These are phyloP conservation scores for Babyrousa celebensis DNA, from an alignment of 2,797 vertebrate genomes.

Conservation along the genomic window DNA sequence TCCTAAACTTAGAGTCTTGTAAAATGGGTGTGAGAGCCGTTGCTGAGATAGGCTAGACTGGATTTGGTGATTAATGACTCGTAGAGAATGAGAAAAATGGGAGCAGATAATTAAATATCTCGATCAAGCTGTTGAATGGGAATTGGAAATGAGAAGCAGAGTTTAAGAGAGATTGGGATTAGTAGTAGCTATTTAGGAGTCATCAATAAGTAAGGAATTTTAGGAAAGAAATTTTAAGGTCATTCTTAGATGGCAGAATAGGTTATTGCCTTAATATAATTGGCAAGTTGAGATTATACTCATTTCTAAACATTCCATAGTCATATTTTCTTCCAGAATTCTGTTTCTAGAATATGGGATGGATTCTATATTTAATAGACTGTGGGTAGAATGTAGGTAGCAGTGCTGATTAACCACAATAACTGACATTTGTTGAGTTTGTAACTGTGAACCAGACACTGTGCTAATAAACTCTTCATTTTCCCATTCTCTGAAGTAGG, in stretches of 20 bases:
- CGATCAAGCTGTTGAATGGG: background rate
- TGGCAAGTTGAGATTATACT: background rate
- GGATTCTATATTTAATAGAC: conserved; percentile 9
- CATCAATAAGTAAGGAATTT: background rate
- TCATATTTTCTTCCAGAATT: background rate
- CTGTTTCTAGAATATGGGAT: background rate
- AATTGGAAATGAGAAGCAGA: conserved; percentile 47
- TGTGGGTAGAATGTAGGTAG: background rate
- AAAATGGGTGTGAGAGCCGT: background rate
- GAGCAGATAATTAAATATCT: background rate
- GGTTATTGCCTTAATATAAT: conserved; percentile 42
- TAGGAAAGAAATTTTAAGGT: conserved; percentile 16
- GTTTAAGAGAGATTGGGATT: background rate
- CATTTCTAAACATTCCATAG: background rate
- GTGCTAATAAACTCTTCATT: conserved; percentile 25
- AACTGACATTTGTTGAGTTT: conserved; percentile 34
- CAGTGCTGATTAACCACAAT: background rate
- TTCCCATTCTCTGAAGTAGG: background rate
- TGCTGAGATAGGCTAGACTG: background rate
- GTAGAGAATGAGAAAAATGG: background rate
- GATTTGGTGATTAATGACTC: background rate
- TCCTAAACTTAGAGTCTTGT: background rate
- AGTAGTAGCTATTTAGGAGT: background rate
- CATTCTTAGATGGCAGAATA: background rate
- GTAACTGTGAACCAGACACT: background rate